Evolutionary conservation across 2,113 vertebrate genomes (phyloP).

Genomic region (Oreochromis niloticus): DNA sequence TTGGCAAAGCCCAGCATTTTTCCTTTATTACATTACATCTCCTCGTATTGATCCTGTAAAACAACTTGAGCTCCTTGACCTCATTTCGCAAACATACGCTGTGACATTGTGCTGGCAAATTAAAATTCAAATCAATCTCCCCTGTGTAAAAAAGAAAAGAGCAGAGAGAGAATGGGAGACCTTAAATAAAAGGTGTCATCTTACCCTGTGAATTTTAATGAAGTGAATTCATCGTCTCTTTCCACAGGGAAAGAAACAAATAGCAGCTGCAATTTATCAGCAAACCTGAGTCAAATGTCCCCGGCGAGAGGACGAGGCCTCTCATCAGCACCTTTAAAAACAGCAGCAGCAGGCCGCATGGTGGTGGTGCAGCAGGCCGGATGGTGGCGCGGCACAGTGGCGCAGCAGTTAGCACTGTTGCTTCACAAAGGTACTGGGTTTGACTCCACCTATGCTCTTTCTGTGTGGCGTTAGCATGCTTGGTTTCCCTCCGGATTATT

Average conservation of each 20-base stretch:
- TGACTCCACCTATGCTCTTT: neutral
- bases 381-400: neutral
- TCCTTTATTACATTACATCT: slow-evolving; percentile 23
- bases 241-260: slow-evolving; percentile 1
- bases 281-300: slow-evolving; percentile 1
- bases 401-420: neutral
- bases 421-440: neutral
- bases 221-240: slow-evolving; percentile 30
- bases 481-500: neutral
- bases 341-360: neutral
- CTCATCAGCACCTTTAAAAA: neutral
- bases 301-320: neutral
- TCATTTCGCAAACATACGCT: slow-evolving; percentile 32
- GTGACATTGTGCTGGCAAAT: slow-evolving; percentile 49
- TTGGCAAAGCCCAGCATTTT: neutral
- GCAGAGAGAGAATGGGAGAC: neutral
- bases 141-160: slow-evolving; percentile 4
- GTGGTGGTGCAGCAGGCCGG: neutral
- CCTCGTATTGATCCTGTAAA: slow-evolving; percentile 34
- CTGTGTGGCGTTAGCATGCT: neutral
- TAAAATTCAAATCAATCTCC: slow-evolving; percentile 44
- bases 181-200: slow-evolving; percentile 51
- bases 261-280: slow-evolving; percentile 27
- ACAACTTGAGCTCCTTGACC: slow-evolving; percentile 38
- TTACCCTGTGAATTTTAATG: slow-evolving; percentile 41